A percentile compares a stretch with the other conserved stretches of the same genome.
Conservation (phyloP, 1,140 invertebrate genomes). For the Anthonomus grandis region DNA sequence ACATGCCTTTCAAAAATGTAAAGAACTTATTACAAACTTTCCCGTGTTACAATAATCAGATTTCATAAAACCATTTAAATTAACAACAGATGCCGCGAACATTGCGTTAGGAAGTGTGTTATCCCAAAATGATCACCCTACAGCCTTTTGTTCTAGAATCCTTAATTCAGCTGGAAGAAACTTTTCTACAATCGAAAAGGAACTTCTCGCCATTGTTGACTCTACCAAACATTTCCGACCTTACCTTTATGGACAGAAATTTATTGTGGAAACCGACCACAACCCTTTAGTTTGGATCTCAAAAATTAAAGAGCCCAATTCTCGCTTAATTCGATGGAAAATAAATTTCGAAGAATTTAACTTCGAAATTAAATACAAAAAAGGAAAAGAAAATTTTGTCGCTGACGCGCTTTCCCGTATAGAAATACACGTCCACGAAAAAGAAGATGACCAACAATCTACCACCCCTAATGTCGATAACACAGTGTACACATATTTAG, state of each 20-base stretch:
- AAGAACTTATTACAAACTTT: slow-evolving; percentile 11
- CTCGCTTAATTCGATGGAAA: not conserved
- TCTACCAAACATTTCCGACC: slow-evolving; percentile 17
- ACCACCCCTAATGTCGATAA: not conserved
- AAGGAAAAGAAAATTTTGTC: not conserved
- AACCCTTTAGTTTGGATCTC: slow-evolving; percentile 19
- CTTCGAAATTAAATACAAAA: not conserved
- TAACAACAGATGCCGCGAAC: slow-evolving; percentile 4
- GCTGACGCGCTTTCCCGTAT: not conserved
- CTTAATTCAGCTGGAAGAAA: slow-evolving; percentile 30
- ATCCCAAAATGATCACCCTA: slow-evolving; percentile 7
- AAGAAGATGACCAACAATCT: slow-evolving; percentile 34
- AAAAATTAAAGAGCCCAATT: not conserved
- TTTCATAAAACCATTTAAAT: not conserved
- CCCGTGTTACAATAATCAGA: slow-evolving; percentile 16
- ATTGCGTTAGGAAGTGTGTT: not conserved
- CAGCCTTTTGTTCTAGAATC: slow-evolving; percentile 35
- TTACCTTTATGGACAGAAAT: no score
- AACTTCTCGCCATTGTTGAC: slow-evolving; percentile 32
- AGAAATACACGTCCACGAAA: not conserved
- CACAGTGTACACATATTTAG: not conserved
- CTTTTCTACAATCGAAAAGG: slow-evolving; percentile 35
- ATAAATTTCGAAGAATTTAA: slow-evolving; percentile 9
- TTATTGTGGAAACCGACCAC: slow-evolving; percentile 18
- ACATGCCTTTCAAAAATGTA: not conserved